These are phyloP conservation scores for Solea senegalensis DNA, from an alignment of 2,113 vertebrate species.

Conservation along the genomic window DNA sequence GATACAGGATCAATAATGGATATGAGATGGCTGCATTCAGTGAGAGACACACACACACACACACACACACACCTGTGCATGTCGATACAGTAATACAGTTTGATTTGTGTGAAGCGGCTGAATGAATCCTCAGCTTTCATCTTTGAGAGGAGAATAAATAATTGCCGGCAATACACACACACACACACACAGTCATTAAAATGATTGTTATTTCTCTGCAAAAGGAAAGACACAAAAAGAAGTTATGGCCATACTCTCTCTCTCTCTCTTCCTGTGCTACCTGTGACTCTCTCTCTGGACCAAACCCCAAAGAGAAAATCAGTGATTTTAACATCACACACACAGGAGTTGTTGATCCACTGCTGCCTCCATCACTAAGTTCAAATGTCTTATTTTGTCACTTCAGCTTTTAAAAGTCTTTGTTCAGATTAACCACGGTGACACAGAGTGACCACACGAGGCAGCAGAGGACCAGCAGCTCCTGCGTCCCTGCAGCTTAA, in stretches of 20 bases:
- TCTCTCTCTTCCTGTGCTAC: not conserved
- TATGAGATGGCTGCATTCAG: conserved; percentile 55
- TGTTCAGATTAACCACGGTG: no score
- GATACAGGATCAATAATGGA: conserved; percentile 69
- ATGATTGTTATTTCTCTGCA: not conserved
- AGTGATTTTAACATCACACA: no score
- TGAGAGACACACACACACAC: conserved; percentile 4
- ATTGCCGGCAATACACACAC: conserved; percentile 19
- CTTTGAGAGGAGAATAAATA: conserved; percentile 31
- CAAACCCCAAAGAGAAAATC: no score
- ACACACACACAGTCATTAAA: not conserved
- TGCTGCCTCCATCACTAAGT: no score
- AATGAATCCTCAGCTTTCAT: conserved; percentile 34
- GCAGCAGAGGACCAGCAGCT: no score
- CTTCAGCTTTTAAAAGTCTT: no score
- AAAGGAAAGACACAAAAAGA: not conserved
- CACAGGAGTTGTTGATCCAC: no score
- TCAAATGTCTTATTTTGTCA: no score
- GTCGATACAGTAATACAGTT: conserved; percentile 51
- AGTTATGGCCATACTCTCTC: not conserved
- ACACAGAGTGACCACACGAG: no score
- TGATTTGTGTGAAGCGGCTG: conserved; percentile 38
- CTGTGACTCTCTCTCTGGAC: not conserved
- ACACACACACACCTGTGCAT: conserved; percentile 12
- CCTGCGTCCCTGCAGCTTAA: no score